A percentile compares a stretch with the other conserved stretches of the same genome.
Conservation (phyloP, 2,797 vertebrate species). For the Poecilia picta region DNA sequence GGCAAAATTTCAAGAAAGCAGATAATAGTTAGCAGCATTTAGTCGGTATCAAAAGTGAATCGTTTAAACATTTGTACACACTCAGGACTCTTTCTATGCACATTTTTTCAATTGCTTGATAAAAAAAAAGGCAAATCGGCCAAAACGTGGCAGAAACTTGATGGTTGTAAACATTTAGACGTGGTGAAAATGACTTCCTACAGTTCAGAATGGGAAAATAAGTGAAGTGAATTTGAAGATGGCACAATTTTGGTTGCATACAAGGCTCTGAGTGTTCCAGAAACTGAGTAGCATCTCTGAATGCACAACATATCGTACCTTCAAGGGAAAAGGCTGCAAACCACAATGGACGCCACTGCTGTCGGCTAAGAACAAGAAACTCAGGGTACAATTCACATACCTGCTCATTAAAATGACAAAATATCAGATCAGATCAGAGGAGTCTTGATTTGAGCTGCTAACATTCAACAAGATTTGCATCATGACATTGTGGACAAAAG, state of each 20-base stretch:
- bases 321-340: background rate
- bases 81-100: background rate
- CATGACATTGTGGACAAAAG: background rate
- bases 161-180: background rate
- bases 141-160: constrained; percentile 5
- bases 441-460: background rate
- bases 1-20: background rate
- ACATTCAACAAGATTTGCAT: background rate
- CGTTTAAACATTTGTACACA: background rate
- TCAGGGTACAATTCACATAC: background rate
- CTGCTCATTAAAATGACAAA: background rate
- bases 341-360: background rate
- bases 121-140: background rate
- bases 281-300: background rate
- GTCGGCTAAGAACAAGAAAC: background rate
- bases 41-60: background rate
- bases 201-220: background rate
- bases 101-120: background rate
- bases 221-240: background rate
- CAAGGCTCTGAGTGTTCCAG: background rate
- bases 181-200: background rate
- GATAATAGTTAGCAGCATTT: background rate
- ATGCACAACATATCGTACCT: background rate
- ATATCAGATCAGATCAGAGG: background rate
- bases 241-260: background rate